A percentile compares a stretch with the other conserved stretches of the same genome.
These are phyloP conservation scores for Muraenolepis orangiensis DNA, from an alignment of 2,797 vertebrate genomes.

Conservation along the genomic window DNA sequence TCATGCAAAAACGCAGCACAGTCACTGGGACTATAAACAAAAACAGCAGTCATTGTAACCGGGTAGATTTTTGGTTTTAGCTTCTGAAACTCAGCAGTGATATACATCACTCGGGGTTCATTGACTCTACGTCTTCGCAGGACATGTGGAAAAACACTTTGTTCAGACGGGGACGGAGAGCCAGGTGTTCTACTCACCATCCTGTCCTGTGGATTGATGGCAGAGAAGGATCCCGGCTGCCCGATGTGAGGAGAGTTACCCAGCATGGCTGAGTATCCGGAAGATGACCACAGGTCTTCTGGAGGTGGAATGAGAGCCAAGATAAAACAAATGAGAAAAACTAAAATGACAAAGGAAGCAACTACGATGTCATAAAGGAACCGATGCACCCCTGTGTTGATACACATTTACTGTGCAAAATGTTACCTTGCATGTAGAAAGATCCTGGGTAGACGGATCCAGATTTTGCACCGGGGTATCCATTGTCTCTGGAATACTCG, in stretches of 20 bases:
- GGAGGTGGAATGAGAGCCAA: constrained; percentile 16
- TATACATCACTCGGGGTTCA: not conserved
- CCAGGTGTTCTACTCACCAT: constrained; percentile 78
- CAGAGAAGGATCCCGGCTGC: constrained; percentile 82
- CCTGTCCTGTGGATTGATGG: constrained; percentile 91
- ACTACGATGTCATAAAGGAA: not conserved
- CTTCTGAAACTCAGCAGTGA: not conserved
- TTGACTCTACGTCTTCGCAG: not conserved
- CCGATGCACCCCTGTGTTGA: not conserved
- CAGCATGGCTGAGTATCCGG: constrained; percentile 87
- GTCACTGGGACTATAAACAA: not conserved
- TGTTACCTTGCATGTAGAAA: constrained; percentile 92
- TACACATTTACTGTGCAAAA: not conserved
- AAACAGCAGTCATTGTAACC: not conserved
- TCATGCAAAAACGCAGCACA: not conserved
- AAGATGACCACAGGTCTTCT: constrained; percentile 93
- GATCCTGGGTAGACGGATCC: constrained; percentile 86
- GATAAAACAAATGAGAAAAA: not conserved
- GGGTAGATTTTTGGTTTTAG: not conserved
- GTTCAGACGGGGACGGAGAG: not conserved
- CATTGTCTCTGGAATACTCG: constrained; percentile 86
- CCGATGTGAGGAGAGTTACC: constrained; percentile 82
- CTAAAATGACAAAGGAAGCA: not conserved
- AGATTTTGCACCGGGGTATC: constrained; percentile 85
- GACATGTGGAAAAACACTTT: not conserved